A percentile compares a stretch with the other conserved stretches of the same genome.
Evolutionary conservation across 2,888 invertebrate genomes (phyloP).

Genomic region (Synergus itoensis): DNA sequence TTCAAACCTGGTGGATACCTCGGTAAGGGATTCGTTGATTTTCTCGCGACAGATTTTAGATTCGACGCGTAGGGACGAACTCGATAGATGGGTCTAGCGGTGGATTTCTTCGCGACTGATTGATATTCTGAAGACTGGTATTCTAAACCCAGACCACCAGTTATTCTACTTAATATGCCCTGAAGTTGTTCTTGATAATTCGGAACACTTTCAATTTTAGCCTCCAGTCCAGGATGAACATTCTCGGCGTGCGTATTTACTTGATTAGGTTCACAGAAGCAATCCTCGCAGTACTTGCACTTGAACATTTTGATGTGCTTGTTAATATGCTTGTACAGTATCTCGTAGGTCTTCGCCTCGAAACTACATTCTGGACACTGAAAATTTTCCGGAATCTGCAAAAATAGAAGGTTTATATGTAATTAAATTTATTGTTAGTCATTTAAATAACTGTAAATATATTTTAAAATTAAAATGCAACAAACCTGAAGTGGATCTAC

Average conservation of each 20-base stretch:
- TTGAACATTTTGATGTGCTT: slow-evolving; percentile 76
- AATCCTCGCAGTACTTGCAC: slow-evolving; percentile 76
- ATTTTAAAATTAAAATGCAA: too few species aligned
- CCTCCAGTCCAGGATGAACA: slow-evolving; percentile 68
- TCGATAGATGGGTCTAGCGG: slow-evolving; percentile 66
- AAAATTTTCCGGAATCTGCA: slow-evolving; percentile 57
- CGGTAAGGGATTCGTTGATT: slow-evolving; percentile 79
- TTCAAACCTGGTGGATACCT: slow-evolving; percentile 59
- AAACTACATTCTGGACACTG: slow-evolving; percentile 77
- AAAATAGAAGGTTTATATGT: background rate
- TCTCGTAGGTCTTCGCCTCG: slow-evolving; percentile 63
- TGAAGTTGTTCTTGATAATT: slow-evolving; percentile 61
- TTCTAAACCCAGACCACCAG: slow-evolving; percentile 39
- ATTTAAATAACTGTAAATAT: background rate
- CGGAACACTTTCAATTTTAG: slow-evolving; percentile 64
- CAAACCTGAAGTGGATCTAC: slow-evolving; percentile 48
- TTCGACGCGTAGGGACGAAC: slow-evolving; percentile 54
- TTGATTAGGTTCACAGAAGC: slow-evolving; percentile 67
- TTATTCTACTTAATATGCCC: slow-evolving; percentile 59
- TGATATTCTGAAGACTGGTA: slow-evolving; percentile 12
- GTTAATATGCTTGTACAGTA: slow-evolving; percentile 76
- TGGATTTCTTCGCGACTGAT: slow-evolving; percentile 78
- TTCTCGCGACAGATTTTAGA: slow-evolving; percentile 74
- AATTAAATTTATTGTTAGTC: background rate
- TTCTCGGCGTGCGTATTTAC: slow-evolving; percentile 68